Conservation (phyloP, 2,797 vertebrate genomes). For the Pangasius larnaudii region DNA sequence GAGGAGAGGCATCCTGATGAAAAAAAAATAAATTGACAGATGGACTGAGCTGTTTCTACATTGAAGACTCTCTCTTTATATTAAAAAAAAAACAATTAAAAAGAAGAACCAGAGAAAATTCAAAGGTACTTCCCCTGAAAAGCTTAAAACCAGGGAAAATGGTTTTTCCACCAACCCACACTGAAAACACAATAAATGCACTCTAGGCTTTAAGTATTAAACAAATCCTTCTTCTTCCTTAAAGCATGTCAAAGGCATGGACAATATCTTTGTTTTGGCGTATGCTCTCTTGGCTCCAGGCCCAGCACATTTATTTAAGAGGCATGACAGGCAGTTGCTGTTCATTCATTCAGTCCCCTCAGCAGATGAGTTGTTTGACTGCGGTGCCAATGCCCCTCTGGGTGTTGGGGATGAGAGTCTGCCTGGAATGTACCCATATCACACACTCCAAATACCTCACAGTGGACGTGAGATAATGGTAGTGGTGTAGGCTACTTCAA, state of each 20-base stretch:
- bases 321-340: conserved; percentile 58
- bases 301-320: conserved; percentile 61
- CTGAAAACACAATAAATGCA: conserved; percentile 52
- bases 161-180: conserved; percentile 48
- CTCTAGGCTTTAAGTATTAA: conserved; percentile 58
- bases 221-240: conserved; percentile 64
- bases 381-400: conserved; percentile 34
- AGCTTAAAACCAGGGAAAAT: conserved; percentile 52
- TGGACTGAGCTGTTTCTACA: conserved; percentile 75
- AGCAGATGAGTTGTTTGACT: conserved; percentile 42
- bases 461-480: conserved; percentile 33
- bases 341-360: conserved; percentile 59
- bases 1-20: conserved; percentile 74
- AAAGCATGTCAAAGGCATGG: conserved; percentile 56
- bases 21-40: conserved; percentile 77
- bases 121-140: conserved; percentile 58
- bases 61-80: conserved; percentile 68
- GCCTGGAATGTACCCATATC: conserved; percentile 43
- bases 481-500: conserved; percentile 23
- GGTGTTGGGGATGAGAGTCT: conserved; percentile 42
- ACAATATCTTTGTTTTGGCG: conserved; percentile 65
- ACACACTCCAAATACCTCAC: conserved; percentile 41
- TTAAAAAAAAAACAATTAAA: conserved; percentile 55
- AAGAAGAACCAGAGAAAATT: conserved; percentile 49
- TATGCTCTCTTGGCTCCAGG: conserved; percentile 57